phyloP scores from a whole-genome alignment of 2,113 vertebrate genomes.

The Symphodus melops region DNA sequence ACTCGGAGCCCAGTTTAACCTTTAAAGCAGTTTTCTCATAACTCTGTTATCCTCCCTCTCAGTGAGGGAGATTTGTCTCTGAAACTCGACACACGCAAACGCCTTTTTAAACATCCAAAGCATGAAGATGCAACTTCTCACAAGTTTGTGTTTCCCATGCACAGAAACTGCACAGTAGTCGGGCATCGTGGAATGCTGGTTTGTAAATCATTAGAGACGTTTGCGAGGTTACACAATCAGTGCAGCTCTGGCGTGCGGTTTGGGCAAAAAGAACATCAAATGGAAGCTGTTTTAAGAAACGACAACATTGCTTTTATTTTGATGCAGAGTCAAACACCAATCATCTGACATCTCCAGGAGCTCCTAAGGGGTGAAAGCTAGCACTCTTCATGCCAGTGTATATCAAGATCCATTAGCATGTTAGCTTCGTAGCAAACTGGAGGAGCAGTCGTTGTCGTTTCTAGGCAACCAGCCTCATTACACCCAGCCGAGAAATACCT shows the following conservation, averaged over 20 bases:
- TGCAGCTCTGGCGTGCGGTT: background rate
- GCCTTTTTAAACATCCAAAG: background rate
- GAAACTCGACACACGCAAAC: background rate
- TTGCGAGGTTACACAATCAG: background rate
- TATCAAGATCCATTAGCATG: too few relatives aligned
- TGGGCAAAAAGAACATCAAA: too few relatives aligned
- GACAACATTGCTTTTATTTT: background rate
- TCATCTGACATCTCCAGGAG: too few relatives aligned
- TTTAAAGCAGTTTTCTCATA: conserved; percentile 59
- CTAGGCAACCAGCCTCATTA: too few relatives aligned
- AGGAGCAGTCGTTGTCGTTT: background rate
- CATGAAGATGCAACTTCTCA: background rate
- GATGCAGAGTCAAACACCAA: background rate
- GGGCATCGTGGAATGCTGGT: conserved; percentile 8
- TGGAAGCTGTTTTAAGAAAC: background rate
- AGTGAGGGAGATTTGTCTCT: conserved; percentile 18
- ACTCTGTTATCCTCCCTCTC: conserved; percentile 46
- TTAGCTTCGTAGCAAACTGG: background rate
- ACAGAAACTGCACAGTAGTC: background rate
- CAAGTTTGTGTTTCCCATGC: background rate
- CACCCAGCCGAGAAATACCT: too few relatives aligned
- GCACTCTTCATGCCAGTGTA: too few relatives aligned
- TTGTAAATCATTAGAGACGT: conserved; percentile 7
- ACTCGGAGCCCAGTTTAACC: conserved; percentile 29
- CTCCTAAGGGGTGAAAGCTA: too few relatives aligned